Evolutionary conservation across 2,113 vertebrate genomes (phyloP).

Genomic region (Turdus rufiventris): DNA sequence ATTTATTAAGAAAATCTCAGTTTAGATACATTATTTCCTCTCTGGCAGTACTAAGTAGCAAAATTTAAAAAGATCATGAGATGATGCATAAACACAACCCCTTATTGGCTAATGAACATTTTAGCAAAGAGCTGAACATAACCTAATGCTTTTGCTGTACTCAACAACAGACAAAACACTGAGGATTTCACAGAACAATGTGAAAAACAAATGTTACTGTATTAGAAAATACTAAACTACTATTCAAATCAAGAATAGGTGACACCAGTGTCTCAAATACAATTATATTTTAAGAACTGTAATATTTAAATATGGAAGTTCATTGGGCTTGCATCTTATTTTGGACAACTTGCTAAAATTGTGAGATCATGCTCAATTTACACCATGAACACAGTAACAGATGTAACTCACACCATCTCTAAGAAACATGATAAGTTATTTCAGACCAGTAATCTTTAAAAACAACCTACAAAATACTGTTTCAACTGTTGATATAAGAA

Average conservation of each 20-base stretch:
- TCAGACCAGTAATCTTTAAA: not conserved
- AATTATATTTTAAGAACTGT: not conserved
- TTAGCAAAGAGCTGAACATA: not conserved
- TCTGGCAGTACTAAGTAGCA: not conserved
- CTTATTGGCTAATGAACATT: not conserved
- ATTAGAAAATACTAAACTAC: not conserved
- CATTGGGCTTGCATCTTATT: not conserved
- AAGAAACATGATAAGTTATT: rapidly evolving
- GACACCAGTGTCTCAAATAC: not conserved
- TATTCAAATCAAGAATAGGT: not conserved
- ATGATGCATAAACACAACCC: not conserved
- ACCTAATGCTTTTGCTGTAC: not conserved
- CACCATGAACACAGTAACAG: not conserved
- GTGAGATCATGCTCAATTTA: not conserved
- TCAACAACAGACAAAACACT: not conserved
- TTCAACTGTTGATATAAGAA: not conserved
- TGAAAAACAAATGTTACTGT: not conserved
- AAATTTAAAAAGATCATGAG: not conserved
- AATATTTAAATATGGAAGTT: not conserved
- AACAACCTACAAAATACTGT: not conserved
- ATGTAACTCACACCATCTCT: not conserved
- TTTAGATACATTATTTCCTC: not conserved
- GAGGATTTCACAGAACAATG: not conserved
- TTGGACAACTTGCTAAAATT: not conserved
- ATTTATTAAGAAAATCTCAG: not conserved